phyloP scores from a whole-genome alignment of 1,140 invertebrate genomes.

The Drosophila parabipectinata region DNA sequence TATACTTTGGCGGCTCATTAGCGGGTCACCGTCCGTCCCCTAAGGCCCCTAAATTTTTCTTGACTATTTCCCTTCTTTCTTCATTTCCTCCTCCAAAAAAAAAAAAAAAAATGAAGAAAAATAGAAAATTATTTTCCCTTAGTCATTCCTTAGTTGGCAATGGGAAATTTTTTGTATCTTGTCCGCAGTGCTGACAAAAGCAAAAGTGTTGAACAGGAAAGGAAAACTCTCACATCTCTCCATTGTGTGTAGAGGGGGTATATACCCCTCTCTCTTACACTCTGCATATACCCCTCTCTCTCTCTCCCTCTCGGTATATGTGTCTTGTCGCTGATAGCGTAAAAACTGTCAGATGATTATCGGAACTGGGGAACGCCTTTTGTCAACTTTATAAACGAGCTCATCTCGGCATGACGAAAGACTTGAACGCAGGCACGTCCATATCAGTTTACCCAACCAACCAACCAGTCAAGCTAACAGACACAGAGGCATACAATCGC shows the following conservation, averaged over 20 bases:
- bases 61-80: conserved; percentile 1
- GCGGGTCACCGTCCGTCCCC: conserved; percentile 53
- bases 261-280: neutral
- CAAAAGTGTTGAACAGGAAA: conserved; percentile 48
- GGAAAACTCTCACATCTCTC: conserved; percentile 18
- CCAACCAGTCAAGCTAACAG: neutral
- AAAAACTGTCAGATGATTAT: conserved; percentile 81
- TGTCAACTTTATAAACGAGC: conserved; percentile 82
- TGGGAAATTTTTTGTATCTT: conserved; percentile 50
- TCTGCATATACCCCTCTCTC: neutral
- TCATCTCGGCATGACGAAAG: conserved; percentile 51
- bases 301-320: conserved; percentile 8
- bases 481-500: neutral
- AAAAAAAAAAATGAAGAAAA: neutral
- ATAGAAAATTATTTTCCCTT: conserved; percentile 14
- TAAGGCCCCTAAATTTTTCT: conserved; percentile 2
- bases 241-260: neutral
- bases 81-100: neutral
- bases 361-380: conserved; percentile 68
- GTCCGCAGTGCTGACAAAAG: conserved; percentile 54
- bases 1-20: conserved; percentile 57
- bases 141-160: conserved; percentile 44
- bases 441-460: conserved; percentile 19
- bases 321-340: conserved; percentile 71
- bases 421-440: conserved; percentile 61